Evolutionary conservation across 2,888 invertebrate species (phyloP).

Genomic region (Rambutsinella grinnellia): DNA sequence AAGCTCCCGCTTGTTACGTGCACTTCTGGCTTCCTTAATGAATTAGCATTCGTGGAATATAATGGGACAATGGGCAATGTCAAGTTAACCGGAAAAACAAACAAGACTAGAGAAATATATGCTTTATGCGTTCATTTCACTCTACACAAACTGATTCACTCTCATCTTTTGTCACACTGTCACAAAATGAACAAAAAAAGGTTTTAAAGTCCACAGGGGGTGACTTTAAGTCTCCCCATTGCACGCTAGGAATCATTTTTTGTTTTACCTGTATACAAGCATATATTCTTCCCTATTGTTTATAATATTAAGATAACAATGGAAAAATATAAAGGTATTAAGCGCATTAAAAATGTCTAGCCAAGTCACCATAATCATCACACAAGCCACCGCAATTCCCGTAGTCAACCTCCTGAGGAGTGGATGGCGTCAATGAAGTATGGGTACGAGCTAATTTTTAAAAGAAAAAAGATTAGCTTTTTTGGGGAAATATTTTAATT

Average conservation of each 20-base stretch:
- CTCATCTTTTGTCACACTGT: constrained; percentile 51
- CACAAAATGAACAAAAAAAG: constrained; percentile 28
- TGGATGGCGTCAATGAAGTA: constrained; percentile 49
- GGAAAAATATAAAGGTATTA: too few relatives aligned
- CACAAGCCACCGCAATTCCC: constrained; percentile 2
- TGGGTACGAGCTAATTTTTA: constrained; percentile 2
- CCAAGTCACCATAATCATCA: constrained; percentile 26
- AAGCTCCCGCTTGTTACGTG: too few relatives aligned
- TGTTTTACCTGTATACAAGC: constrained; percentile 24
- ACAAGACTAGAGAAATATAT: constrained; percentile 30
- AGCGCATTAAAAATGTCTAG: constrained; percentile 37
- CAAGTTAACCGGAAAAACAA: constrained; percentile 47
- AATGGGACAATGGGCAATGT: too few relatives aligned
- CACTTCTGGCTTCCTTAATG: too few relatives aligned
- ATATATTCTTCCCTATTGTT: constrained; percentile 28
- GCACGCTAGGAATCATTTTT: neutral
- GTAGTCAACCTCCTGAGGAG: constrained; percentile 43
- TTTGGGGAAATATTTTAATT: too few relatives aligned
- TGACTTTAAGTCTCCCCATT: constrained; percentile 40
- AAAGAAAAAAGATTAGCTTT: neutral
- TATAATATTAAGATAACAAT: constrained; percentile 23
- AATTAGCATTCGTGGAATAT: too few relatives aligned
- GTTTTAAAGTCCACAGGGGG: constrained; percentile 42
- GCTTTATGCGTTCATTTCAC: constrained; percentile 3
- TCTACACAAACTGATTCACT: too few relatives aligned